Conservation (phyloP, 2,888 invertebrate genomes). For the Campopleginae sp. region DNA sequence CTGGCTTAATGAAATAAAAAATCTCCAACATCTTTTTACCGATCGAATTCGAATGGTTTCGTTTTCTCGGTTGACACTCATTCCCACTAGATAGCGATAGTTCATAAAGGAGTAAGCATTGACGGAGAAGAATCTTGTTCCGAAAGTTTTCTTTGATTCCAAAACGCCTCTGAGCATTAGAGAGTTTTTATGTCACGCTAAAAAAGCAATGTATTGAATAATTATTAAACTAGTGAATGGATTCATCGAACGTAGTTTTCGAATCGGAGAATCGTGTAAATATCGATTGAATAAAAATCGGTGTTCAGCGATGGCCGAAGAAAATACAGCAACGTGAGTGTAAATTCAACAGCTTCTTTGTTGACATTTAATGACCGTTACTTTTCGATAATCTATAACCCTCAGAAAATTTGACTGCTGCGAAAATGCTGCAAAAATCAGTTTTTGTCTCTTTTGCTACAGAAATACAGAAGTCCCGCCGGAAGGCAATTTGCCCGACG, state of each 20-base stretch:
- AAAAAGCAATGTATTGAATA: neutral
- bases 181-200: neutral
- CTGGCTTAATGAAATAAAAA: neutral
- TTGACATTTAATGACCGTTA: constrained; percentile 26
- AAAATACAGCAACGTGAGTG: constrained; percentile 32
- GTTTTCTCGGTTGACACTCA: neutral
- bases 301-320: constrained; percentile 42
- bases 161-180: neutral
- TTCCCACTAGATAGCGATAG: neutral
- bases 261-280: neutral
- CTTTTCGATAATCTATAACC: neutral
- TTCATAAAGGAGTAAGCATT: neutral
- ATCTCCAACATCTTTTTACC: neutral
- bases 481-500: constrained; percentile 78
- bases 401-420: neutral
- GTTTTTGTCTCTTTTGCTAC: constrained; percentile 31
- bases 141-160: neutral
- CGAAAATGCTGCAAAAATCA: neutral
- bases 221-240: neutral
- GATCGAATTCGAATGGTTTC: neutral
- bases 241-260: neutral
- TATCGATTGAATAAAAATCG: neutral
- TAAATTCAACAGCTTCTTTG: neutral
- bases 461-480: neutral
- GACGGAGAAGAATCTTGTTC: neutral